Evolutionary conservation across 2,797 vertebrate species (phyloP).

Genomic region (Psittacula echo): DNA sequence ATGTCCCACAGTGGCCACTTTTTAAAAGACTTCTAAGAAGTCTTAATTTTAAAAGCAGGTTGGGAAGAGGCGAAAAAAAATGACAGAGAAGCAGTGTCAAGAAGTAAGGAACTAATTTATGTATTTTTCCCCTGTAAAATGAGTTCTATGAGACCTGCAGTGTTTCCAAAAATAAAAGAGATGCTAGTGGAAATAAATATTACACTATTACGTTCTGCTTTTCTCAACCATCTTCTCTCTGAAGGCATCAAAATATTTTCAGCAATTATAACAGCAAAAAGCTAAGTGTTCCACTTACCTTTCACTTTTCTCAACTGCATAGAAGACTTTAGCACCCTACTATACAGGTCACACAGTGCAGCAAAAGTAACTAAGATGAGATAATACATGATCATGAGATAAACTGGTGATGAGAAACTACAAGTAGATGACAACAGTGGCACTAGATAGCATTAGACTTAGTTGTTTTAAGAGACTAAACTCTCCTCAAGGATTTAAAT

Average conservation of each 20-base stretch:
- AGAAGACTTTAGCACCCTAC: neutral
- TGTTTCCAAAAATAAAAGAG: conserved; percentile 29
- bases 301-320: neutral
- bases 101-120: neutral
- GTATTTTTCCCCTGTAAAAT: neutral
- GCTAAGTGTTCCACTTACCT: neutral
- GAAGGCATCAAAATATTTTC: neutral
- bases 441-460: neutral
- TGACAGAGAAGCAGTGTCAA: neutral
- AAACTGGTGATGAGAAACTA: neutral
- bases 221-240: neutral
- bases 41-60: conserved; percentile 29
- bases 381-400: neutral
- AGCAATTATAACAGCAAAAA: neutral
- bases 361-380: neutral
- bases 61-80: neutral
- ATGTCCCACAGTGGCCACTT: neutral
- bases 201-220: neutral
- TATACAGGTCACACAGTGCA: neutral
- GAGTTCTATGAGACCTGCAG: neutral
- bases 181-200: neutral
- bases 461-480: neutral
- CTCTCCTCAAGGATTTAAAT: neutral
- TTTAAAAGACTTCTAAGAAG: conserved; percentile 15
- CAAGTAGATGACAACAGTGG: neutral